Evolutionary conservation across 2,113 vertebrate genomes (phyloP).

Genomic region (Chiloscyllium plagiosum): DNA sequence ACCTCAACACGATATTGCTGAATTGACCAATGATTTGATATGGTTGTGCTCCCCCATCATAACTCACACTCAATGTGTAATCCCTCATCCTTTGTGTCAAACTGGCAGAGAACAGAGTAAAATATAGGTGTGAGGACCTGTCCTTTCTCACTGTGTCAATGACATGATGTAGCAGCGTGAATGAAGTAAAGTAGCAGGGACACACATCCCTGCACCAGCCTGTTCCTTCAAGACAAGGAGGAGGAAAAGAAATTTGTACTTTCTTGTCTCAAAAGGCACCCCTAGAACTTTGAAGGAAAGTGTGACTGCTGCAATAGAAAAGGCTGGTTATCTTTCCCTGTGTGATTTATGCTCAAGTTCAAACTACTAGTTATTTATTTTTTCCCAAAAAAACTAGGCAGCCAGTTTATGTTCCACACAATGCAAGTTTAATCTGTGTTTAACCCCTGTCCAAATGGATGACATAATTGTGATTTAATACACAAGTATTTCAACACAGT

Average conservation of each 20-base stretch:
- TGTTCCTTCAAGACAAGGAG: background rate
- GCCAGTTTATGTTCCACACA: background rate
- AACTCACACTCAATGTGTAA: background rate
- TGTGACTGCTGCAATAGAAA: background rate
- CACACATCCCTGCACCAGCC: background rate
- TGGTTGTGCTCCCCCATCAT: background rate
- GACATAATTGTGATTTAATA: constrained; percentile 38
- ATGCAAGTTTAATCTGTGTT: background rate
- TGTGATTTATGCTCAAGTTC: background rate
- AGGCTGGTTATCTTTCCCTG: background rate
- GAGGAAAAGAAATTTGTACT: background rate
- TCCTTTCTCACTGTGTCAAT: background rate
- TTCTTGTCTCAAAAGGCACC: background rate
- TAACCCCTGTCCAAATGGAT: constrained; percentile 34
- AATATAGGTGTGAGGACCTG: background rate
- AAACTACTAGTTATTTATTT: constrained; percentile 1
- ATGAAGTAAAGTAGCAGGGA: background rate
- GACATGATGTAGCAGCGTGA: no score
- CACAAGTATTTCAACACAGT: background rate
- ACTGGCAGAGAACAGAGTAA: background rate
- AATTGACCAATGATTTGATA: background rate
- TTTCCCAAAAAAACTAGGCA: background rate
- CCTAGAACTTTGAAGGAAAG: background rate
- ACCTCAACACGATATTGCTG: no score
- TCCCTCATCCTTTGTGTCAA: background rate